phyloP scores from a whole-genome alignment of 2,113 vertebrate species.

The Asarcornis scutulata region DNA sequence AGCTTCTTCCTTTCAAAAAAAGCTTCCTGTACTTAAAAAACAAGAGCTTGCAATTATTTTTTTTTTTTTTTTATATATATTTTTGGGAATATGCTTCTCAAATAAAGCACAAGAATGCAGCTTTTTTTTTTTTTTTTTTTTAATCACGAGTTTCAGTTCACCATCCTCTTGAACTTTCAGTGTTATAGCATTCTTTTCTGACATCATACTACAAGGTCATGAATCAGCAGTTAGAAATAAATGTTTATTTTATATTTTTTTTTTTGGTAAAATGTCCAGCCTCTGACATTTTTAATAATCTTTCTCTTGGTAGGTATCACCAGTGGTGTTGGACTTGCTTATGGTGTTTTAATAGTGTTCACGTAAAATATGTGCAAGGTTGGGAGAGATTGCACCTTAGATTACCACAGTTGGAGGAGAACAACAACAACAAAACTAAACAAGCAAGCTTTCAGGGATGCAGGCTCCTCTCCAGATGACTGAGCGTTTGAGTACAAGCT shows the following conservation, averaged over 20 bases:
- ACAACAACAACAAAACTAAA: neutral
- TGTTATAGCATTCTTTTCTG: neutral
- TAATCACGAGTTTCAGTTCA: neutral
- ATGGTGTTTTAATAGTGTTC: neutral
- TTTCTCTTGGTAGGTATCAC: neutral
- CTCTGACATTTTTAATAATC: neutral
- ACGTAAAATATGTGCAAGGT: neutral
- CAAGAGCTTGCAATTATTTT: rapidly evolving
- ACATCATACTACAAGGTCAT: neutral
- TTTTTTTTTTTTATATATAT: neutral
- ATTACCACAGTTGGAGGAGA: neutral
- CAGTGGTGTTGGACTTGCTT: neutral
- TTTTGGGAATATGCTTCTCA: neutral
- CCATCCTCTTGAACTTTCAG: neutral
- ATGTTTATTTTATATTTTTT: neutral
- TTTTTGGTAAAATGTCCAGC: neutral
- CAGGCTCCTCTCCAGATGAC: neutral
- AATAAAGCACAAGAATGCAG: neutral
- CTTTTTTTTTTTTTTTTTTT: neutral
- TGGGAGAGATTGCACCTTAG: neutral
- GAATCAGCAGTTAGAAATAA: neutral
- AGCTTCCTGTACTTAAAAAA: neutral
- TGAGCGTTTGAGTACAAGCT: neutral
- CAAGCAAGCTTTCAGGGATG: neutral
- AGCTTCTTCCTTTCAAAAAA: neutral